Base-by-base conservation (phyloP, 2,113 vertebrate species). In the Mesocricetus auratus region DNA sequence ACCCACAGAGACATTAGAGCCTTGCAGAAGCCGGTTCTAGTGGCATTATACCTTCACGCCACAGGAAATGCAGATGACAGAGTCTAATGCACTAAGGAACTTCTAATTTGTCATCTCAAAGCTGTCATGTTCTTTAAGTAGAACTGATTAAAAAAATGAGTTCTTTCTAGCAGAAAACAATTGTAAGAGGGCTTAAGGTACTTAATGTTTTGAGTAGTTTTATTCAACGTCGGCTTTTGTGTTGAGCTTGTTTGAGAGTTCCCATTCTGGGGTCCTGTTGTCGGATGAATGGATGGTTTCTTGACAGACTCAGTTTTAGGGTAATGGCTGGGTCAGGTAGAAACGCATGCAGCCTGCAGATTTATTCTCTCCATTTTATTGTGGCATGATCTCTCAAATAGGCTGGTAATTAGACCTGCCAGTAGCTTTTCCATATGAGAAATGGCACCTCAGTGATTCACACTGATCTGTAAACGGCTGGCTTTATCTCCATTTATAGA, bases 401-500 rank as follows among this genome's bases (percentile, higher is more conserved):
- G 9, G 77, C 16, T 73, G 47, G 19, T 56, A 15, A n/a, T 78
- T n/a, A 91, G 60, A 89, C 47, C 36, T 39, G 39, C 83, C 26
- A 15, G 33, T 19, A 56, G 71, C 87, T 89, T 42, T 47, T n/a
- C 73, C 1, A 39, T 17, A 6, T 3, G 75, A 95, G 56, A 42
- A 81, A 85, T 36, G 29, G 26, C 58, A 39, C 75, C 42, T 24
- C 39, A 86, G 36, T 26, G n/a, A 5, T 36, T 56, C 78, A n/a
- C 39, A 0, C 39, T 10, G 79, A 19, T 87, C 82, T 89, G 62
- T 24, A 45, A 89, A n/a, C 13, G 86, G 77, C 39, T 60, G 47
- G 62, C 81, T 90, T 91, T 94, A 89, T 62, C 91, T 94, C 75
- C n/a, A 33, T 75, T 56, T 53, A n/a, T 45, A 81, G 33, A 17